Percentiles rank a stretch among this genome's conserved stretches.
phyloP scores from a whole-genome alignment of 2,797 vertebrate species.

The Clamator glandarius region DNA sequence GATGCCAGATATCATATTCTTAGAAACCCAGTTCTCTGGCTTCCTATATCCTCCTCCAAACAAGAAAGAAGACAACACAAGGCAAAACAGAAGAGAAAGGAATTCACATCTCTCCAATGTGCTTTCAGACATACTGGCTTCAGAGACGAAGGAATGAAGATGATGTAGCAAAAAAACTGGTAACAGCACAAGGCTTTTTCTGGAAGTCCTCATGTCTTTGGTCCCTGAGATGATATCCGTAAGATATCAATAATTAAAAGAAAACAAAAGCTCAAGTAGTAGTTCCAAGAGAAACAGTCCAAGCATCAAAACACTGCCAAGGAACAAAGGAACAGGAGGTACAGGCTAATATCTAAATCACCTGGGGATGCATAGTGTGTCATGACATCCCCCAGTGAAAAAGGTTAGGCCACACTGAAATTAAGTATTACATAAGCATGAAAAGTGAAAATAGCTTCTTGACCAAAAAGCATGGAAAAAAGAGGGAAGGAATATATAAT shows the following conservation, averaged over 20 bases:
- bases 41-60: background rate
- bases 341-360: background rate
- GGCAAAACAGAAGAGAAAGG: background rate
- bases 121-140: background rate
- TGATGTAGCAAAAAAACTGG: background rate
- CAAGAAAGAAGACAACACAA: background rate
- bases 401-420: background rate
- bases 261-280: background rate
- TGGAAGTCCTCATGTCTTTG: background rate
- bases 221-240: background rate
- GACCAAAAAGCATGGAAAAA: background rate
- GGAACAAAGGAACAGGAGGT: background rate
- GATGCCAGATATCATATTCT: background rate
- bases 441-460: background rate
- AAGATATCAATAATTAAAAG: background rate
- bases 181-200: background rate
- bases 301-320: background rate
- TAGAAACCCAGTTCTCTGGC: background rate
- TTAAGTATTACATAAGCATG: background rate
- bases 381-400: background rate
- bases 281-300: background rate
- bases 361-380: accelerated
- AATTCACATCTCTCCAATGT: background rate
- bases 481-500: background rate
- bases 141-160: background rate